Evolutionary conservation across 2,888 invertebrate species (phyloP).

Genomic region (Alentia gelatinosa): DNA sequence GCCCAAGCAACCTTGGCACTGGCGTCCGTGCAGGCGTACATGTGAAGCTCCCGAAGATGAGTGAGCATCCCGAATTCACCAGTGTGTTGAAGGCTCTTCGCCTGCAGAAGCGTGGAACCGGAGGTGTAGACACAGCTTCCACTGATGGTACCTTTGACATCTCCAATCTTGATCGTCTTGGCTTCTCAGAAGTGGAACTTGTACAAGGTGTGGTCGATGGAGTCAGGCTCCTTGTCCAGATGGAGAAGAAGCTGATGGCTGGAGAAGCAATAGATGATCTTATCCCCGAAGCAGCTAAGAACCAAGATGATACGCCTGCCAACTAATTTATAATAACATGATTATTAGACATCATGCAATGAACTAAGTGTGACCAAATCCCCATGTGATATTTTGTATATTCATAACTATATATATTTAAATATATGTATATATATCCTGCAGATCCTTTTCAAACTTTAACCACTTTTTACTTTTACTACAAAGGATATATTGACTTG

Average conservation of each 20-base stretch:
- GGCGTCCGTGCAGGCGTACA: slow-evolving; percentile 98
- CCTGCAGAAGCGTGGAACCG: slow-evolving; percentile 63
- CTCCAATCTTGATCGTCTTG: slow-evolving; percentile 76
- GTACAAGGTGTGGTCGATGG: slow-evolving; percentile 72
- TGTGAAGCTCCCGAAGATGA: slow-evolving; percentile 88
- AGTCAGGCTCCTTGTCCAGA: slow-evolving; percentile 63
- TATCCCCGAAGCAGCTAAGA: not conserved
- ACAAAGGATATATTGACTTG: not conserved
- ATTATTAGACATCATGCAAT: not conserved
- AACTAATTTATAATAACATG: not conserved
- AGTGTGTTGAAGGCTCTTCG: slow-evolving; percentile 60
- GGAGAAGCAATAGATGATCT: not conserved
- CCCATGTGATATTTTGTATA: slow-evolving; percentile 26
- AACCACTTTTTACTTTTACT: not conserved
- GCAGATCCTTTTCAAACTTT: not conserved
- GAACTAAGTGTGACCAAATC: not conserved
- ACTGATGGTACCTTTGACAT: slow-evolving; percentile 76
- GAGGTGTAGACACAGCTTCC: slow-evolving; percentile 75
- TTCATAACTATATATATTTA: not conserved
- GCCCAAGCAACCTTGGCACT: slow-evolving; percentile 93
- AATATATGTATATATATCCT: slow-evolving; percentile 15
- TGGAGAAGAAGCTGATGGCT: slow-evolving; percentile 57
- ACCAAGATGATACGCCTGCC: not conserved
- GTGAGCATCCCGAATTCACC: slow-evolving; percentile 39
- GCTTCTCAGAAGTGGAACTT: slow-evolving; percentile 73